Evolutionary conservation across 2,113 vertebrate genomes (phyloP).

Genomic region (Stegastes partitus): DNA sequence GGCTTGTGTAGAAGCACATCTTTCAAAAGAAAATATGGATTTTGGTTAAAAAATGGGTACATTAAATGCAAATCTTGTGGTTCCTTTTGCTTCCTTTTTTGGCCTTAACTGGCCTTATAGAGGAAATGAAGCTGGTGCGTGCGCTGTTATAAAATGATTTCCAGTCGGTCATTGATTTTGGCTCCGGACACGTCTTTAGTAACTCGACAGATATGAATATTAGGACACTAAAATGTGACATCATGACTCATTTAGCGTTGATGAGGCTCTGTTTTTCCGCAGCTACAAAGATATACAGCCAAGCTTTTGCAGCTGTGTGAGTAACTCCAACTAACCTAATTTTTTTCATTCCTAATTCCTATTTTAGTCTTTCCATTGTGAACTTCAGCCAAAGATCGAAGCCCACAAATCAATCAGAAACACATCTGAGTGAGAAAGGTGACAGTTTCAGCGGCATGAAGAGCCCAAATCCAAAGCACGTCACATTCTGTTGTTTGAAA

Average conservation of each 20-base stretch:
- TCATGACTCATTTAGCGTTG: background rate
- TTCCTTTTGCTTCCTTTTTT: background rate
- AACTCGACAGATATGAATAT: conserved; percentile 3
- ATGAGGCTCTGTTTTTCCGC: background rate
- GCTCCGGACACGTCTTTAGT: background rate
- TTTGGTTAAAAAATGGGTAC: background rate
- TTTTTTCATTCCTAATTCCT: too few species aligned
- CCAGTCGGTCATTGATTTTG: conserved; percentile 16
- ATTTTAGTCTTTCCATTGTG: too few species aligned
- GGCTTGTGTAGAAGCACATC: background rate
- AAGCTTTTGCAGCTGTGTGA: too few species aligned
- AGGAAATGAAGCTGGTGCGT: background rate
- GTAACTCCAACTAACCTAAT: too few species aligned
- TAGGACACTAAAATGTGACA: background rate
- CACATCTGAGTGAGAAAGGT: too few species aligned
- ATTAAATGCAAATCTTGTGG: background rate
- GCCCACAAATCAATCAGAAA: too few species aligned
- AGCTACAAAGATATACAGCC: background rate
- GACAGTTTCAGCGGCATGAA: too few species aligned
- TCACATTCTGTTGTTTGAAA: too few species aligned
- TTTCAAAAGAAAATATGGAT: background rate
- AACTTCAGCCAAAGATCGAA: too few species aligned
- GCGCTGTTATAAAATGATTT: background rate
- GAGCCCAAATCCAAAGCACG: too few species aligned
- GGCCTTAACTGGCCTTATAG: background rate